phyloP scores from a whole-genome alignment of 1,140 invertebrate genomes.

The Rhagoletis zephyria region DNA sequence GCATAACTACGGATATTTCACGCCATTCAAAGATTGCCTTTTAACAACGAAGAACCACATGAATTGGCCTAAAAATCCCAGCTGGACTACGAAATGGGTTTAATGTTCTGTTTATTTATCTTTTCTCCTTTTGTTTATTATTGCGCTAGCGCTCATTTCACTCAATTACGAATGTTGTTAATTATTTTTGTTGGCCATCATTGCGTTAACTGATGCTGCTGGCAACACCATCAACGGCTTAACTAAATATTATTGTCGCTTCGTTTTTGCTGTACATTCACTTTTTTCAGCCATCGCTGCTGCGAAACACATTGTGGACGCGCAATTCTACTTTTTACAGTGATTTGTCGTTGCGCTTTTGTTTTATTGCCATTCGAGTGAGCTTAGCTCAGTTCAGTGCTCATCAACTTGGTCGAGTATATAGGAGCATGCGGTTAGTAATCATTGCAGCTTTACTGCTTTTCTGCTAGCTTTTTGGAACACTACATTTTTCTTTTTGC shows the following conservation, averaged over 20 bases:
- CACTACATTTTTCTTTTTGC: too few relatives aligned
- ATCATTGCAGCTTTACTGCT: not conserved
- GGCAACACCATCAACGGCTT: not conserved
- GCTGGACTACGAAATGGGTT: too few relatives aligned
- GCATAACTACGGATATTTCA: too few relatives aligned
- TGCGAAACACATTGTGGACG: not conserved
- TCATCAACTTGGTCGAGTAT: not conserved
- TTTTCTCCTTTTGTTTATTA: not conserved
- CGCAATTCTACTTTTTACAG: not conserved
- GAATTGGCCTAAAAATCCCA: too few relatives aligned
- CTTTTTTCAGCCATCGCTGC: not conserved
- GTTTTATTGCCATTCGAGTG: not conserved
- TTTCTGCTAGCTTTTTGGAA: not conserved
- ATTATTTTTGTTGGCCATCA: conserved; percentile 7
- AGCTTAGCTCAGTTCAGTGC: not conserved
- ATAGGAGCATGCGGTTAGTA: too few relatives aligned
- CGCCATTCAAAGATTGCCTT: too few relatives aligned
- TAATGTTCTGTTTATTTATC: not conserved
- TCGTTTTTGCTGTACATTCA: not conserved
- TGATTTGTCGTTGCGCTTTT: not conserved
- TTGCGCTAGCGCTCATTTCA: not conserved
- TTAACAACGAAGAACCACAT: too few relatives aligned
- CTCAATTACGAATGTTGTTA: conserved; percentile 8
- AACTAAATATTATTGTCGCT: not conserved
- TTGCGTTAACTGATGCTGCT: not conserved